Evolutionary conservation across 2,888 invertebrate genomes (phyloP).

Genomic region (Onthophagus sagittarius): DNA sequence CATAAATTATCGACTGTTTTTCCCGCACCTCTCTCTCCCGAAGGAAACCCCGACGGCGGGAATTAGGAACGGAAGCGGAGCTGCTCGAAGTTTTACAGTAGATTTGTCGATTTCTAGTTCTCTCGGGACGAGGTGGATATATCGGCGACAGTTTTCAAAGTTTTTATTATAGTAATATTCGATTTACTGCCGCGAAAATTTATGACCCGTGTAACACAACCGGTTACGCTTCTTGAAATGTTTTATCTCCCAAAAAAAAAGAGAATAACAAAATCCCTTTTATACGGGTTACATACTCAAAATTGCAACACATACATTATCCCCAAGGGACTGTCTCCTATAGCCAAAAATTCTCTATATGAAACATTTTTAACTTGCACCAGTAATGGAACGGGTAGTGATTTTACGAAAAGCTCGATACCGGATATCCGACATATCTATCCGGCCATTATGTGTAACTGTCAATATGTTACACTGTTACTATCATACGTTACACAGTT

Average conservation of each 20-base stretch:
- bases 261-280: background rate
- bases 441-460: too few species aligned
- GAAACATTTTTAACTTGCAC: too few species aligned
- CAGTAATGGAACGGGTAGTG: too few species aligned
- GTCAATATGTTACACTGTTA: too few species aligned
- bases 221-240: background rate
- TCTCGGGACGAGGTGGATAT: background rate
- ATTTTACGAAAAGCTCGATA: too few species aligned
- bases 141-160: constrained; percentile 1
- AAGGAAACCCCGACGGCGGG: constrained; percentile 4
- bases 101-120: constrained; percentile 11
- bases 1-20: constrained; percentile 10
- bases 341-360: too few species aligned
- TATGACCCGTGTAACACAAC: background rate
- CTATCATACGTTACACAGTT: too few species aligned
- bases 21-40: background rate
- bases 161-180: constrained; percentile 9
- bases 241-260: background rate
- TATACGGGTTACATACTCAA: too few species aligned
- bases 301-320: too few species aligned
- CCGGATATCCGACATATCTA: too few species aligned
- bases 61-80: constrained; percentile 5
- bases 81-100: constrained; percentile 9
- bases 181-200: background rate
- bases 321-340: too few species aligned